Base-by-base conservation (phyloP, 1,140 invertebrate species). In the Zaprionus capensis region DNA sequence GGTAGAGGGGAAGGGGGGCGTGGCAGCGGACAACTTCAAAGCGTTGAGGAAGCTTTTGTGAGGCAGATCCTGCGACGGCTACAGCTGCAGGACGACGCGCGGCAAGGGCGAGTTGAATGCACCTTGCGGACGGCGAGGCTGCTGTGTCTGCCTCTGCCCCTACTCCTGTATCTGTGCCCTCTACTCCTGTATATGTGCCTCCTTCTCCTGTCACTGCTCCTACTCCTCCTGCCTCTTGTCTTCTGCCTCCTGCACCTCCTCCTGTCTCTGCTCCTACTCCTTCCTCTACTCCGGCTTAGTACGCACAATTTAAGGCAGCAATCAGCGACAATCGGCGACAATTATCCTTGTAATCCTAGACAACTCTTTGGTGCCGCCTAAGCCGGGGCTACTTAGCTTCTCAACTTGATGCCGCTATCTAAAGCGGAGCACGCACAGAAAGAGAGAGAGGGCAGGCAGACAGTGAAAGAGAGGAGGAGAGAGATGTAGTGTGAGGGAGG, bases 341-440 rank as follows among this genome's bases (percentile, higher is more conserved):
- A 55, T 61, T 20, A 49, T 76, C 57, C n/a, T n/a, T 36, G 68
- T 84, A 83, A 83, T 80, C 77, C 81, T 17, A 65, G 36, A 79
- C 76, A 86, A 86, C 82, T 86, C 82, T 82, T 85, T 85, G 20
- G 14, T 34, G 1, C 7, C 17, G 31, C 38, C 61, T 82, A 53
- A 69, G 53, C 61, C 66, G 70, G 14, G 14, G 41, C 77, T 77
- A 84, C 78, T 85, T 85, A 76, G 76, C 82, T 86, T 85, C 82
- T 82, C 82, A 78, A 83, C 82, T 84, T 77, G 82, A 70, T 67
- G 63, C 46, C 77, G 26, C 53, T 69, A 79, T 70, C 69, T 58
- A 49, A 51, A 56, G 20, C 22, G 57, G 9, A 34, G 12, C 62
- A 22, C 9, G 49, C 14, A 38, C 5, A 69, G 51, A 17, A 4